Base-by-base conservation (phyloP, 2,888 invertebrate species). In the Nephrocerus scutellatus region DNA sequence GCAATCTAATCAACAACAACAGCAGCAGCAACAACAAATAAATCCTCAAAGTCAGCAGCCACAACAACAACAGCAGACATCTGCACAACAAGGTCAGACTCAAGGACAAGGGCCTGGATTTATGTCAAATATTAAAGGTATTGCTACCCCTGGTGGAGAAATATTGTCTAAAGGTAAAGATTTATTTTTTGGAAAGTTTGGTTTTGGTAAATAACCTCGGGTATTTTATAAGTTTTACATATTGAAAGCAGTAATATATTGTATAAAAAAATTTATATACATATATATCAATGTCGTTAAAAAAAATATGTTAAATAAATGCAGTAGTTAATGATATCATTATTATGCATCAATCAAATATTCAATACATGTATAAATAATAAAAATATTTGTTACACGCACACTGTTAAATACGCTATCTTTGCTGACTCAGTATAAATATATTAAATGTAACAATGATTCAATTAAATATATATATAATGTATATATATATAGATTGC, bases 171-270 rank as follows among this genome's bases (percentile, higher is more conserved):
- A 90, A 71, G 90, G 90, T 60, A 90, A 91, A 72, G 90, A 90
- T 74, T 80, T 90, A 53, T 87, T 90, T 68, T 90, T 91, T 71
- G 90, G 90, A 83, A 87, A 87, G 73, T 91, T 91, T 70, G 90
- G 90, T 52, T 77, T 90, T 60, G 82, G 82, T 62, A 78, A 78
- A 77, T 78, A 78, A 76, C 68, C 66, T 66, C 62, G 62, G 65
- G 61, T 64, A 63, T 60, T 61, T 55, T 55, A 54, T 60, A 59
- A 63, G 51, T 46, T 48, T 45, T 50, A 9, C 8, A 22, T 22
- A 10, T 22, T 8, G 10, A 22, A 22, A 22, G 23, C 23, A 22
- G 23, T 10, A 22, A 9, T 9, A 9, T 36, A 41, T 40, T 47
- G 54, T 38, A 58, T 46, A 50, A 35, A 49, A n/a, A n/a, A n/a